Base-by-base conservation (phyloP, 2,888 invertebrate genomes). In the Torymus tubicola region DNA sequence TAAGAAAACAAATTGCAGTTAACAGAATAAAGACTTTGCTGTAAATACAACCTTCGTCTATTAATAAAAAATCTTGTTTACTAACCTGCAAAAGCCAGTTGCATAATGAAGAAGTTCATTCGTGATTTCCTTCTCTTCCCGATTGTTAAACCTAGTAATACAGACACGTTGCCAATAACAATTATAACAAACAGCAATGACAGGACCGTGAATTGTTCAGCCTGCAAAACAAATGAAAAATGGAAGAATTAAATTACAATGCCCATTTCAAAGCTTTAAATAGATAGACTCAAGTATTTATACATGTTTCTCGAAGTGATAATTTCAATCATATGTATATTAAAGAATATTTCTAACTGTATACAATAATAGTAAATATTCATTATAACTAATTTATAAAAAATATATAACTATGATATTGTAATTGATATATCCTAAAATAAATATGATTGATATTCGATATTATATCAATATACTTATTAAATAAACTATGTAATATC, bases 51-150 rank as follows among this genome's bases (percentile, higher is more conserved):
- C n/a, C n/a, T 42, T 42, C 10, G 8, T 42, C 42, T 42, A 42
- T 42, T 42, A 42, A 42, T 42, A 42, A 8, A 42, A 8, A 42
- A 8, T 42, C 42, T 16, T 52, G 55, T 42, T 75, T 70, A 85
- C 93, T 92, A 91, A 98, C 98, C 98, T 91, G 98, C 97, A 81
- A 97, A 93, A 2, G 98, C 98, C 74, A 98, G 92, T 87, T 98
- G 97, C 93, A 96, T 96, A 85, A 98, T 98, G 92, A 98, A 98
- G 92, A 96, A 98, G 91, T 98, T 97, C 97, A 98, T 98, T 68
- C 98, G 93, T 69, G 97, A 97, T 90, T 97, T 97, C 86, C 97
- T 93, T 72, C 96, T 95, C 88, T 96, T 96, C 84, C 96, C 96
- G 86, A 96, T 93, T 77, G 95, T 93, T 80, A 98, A 93, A 0